Base-by-base conservation (phyloP, 2,797 vertebrate genomes). In the Limosa lapponica region DNA sequence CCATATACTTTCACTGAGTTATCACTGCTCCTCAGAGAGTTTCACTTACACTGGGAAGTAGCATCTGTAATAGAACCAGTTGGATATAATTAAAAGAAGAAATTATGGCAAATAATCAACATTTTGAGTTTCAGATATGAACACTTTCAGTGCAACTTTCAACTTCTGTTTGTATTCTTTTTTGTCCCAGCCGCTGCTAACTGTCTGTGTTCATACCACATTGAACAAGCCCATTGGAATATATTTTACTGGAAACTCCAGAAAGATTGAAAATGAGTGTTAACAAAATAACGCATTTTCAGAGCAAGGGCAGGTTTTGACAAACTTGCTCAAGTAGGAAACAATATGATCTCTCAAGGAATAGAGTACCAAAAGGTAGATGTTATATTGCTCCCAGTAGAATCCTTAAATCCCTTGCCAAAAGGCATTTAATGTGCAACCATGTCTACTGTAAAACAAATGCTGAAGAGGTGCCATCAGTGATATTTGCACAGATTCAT, bases 401-500 rank as follows among this genome's bases (percentile, higher is more conserved):
- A 93, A 95, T 90, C 54, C 54, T 94, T 74, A 82, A 84, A 41
- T 95, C 85, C 51, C 83, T 94, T 90, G 90, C 82, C 86, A 95
- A 88, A 94, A 89, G 66, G 73, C 44, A 64, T 93, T 92, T 84
- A 89, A 90, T 39, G 55, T 82, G 55, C 51, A 88, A 75, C 82
- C 55, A 73, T 81, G 20, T 91, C 94, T 91, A 87, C 70, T 84
- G 55, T 96, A 94, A 93, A 97, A 94, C 66, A 82, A 90, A 96
- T 84, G 66, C 80, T 82, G 77, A 93, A 94, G 72, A 88, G 66
- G 55, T 90, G 46, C 86, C 24, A 16, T 87, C 83, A 79, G 66
- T 94, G 72, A 82, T 96, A 91, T 95, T 95, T 97, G 77, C 91
- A 90, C 55, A 93, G 85, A 94, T 94, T 89, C 85, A 79, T 94